phyloP scores from a whole-genome alignment of 2,888 invertebrate species.

The Catocala sponsa region DNA sequence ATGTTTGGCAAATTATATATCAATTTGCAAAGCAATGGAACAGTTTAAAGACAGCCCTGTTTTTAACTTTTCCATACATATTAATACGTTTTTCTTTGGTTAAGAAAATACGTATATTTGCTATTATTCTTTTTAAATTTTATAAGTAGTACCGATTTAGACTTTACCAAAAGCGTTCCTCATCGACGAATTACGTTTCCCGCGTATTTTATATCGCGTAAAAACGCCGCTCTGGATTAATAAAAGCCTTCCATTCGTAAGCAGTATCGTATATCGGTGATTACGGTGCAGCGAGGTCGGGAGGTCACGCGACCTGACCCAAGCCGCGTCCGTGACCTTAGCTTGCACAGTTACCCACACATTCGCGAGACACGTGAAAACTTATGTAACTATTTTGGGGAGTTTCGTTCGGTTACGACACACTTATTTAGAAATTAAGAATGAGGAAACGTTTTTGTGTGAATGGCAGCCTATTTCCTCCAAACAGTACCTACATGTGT shows the following conservation, averaged over 20 bases:
- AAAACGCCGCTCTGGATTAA: constrained; percentile 29
- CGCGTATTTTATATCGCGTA: not conserved
- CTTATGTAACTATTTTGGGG: constrained; percentile 35
- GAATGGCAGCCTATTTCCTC: too few species aligned
- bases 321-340: constrained; percentile 53
- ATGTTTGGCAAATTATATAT: too few species aligned
- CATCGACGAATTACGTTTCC: not conserved
- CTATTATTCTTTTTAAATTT: too few species aligned
- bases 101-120: too few species aligned
- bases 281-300: constrained; percentile 48
- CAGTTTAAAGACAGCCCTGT: too few species aligned
- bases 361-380: constrained; percentile 15
- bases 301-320: constrained; percentile 49
- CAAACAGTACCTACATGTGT: too few species aligned
- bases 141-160: not conserved
- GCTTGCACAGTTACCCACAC: constrained; percentile 34
- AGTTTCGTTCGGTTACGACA: not conserved
- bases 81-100: too few species aligned
- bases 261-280: constrained; percentile 56
- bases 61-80: too few species aligned
- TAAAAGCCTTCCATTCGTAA: constrained; percentile 39
- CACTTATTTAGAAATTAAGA: not conserved
- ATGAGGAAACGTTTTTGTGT: not conserved
- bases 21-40: too few species aligned
- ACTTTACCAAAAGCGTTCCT: not conserved